Percentiles rank a stretch among this genome's conserved stretches.
Evolutionary conservation across 2,888 invertebrate genomes (phyloP).

Genomic region (Rhingia campestris): DNA sequence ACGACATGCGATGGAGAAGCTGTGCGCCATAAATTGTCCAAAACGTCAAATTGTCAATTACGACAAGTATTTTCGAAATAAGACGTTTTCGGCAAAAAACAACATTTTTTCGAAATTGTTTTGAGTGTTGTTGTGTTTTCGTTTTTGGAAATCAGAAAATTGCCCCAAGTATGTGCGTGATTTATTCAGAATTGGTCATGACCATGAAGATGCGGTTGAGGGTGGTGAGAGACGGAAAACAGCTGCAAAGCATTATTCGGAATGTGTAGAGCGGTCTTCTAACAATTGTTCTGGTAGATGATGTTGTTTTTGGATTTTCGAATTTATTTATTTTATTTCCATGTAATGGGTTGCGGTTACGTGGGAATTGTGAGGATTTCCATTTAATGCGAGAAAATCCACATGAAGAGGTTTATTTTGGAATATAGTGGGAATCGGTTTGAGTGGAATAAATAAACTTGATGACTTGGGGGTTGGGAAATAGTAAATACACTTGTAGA

Average conservation of each 20-base stretch:
- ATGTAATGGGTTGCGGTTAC: too few species aligned
- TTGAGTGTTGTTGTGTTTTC: not conserved
- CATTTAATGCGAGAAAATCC: too few species aligned
- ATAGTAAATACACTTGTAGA: too few species aligned
- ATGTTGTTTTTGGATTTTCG: not conserved
- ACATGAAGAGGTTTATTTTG: too few species aligned
- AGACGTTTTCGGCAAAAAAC: not conserved
- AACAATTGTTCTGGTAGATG: not conserved
- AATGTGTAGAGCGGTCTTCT: not conserved
- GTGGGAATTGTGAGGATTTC: too few species aligned
- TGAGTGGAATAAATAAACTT: too few species aligned
- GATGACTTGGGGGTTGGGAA: too few species aligned
- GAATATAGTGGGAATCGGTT: too few species aligned
- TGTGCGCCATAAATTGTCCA: not conserved
- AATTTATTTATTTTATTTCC: not conserved
- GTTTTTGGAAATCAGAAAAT: too few species aligned
- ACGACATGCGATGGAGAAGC: not conserved
- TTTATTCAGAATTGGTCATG: conserved; percentile 15
- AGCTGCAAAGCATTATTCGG: conserved; percentile 3
- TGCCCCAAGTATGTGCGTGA: not conserved
- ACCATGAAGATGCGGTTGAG: conserved; percentile 20
- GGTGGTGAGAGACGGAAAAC: conserved; percentile 13
- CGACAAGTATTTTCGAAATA: not conserved
- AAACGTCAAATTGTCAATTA: conserved; percentile 26
- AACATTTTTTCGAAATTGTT: conserved; percentile 5